phyloP scores from a whole-genome alignment of 2,888 invertebrate species.

The Platypus cylindrus region DNA sequence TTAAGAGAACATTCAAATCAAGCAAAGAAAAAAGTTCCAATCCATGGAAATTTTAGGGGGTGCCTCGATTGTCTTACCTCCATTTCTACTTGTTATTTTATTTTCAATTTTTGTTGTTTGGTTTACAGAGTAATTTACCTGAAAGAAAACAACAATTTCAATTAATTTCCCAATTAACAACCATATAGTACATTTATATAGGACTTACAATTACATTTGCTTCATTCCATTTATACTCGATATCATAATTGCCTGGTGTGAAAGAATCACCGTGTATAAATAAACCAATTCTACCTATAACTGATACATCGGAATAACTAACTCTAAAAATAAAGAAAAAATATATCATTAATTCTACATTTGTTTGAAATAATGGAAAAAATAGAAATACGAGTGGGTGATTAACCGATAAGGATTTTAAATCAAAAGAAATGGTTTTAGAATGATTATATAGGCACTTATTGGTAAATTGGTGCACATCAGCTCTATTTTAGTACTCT shows the following conservation, averaged over 20 bases:
- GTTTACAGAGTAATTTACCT: slow-evolving; percentile 26
- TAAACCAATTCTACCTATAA: slow-evolving; percentile 44
- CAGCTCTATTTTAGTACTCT: too few species aligned
- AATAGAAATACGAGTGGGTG: too few species aligned
- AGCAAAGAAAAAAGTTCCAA: too few species aligned
- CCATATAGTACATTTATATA: not conserved
- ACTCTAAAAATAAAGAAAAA: slow-evolving; percentile 34
- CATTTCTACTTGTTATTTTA: slow-evolving; percentile 22
- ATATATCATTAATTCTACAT: too few species aligned
- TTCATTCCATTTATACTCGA: slow-evolving; percentile 41
- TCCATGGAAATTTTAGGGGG: too few species aligned
- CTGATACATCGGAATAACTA: slow-evolving; percentile 41
- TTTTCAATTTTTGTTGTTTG: slow-evolving; percentile 24
- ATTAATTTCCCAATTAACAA: not conserved
- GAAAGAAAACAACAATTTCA: slow-evolving; percentile 10
- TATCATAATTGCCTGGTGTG: slow-evolving; percentile 43
- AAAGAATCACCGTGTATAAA: slow-evolving; percentile 43
- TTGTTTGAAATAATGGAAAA: too few species aligned
- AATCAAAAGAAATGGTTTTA: too few species aligned
- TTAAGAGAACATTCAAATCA: too few species aligned
- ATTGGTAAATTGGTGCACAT: too few species aligned
- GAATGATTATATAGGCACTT: too few species aligned
- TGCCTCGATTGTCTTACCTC: slow-evolving; percentile 27
- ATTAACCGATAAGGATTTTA: too few species aligned
- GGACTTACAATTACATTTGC: slow-evolving; percentile 41